Percentiles rank a stretch among this genome's conserved stretches.
These are phyloP conservation scores for Zoanthus sansibaricus DNA, from an alignment of 92 coral and sea anemone species.

Conservation along the genomic window DNA sequence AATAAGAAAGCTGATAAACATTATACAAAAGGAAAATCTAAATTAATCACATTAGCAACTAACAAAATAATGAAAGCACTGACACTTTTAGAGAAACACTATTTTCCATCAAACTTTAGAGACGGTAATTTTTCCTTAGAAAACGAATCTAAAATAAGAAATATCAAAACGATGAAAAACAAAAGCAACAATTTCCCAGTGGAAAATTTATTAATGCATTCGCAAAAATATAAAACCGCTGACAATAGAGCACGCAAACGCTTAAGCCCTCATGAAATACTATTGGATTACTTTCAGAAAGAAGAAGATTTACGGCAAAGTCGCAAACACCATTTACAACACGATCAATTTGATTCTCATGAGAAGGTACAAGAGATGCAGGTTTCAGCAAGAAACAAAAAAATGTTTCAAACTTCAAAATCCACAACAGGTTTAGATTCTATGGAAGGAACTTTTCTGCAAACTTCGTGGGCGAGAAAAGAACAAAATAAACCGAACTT, in stretches of 20 bases:
- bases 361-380: background rate
- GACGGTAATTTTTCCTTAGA: background rate
- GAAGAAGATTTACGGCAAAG: conserved; percentile 47
- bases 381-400: background rate
- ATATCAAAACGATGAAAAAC: background rate
- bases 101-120: background rate
- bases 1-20: background rate
- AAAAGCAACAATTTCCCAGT: background rate
- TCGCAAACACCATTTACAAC: background rate
- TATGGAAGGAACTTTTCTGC: background rate
- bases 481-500: background rate
- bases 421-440: conserved; percentile 18
- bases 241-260: background rate
- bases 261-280: conserved; percentile 59
- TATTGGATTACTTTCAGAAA: conserved; percentile 75
- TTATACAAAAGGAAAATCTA: background rate
- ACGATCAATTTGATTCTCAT: background rate
- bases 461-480: background rate
- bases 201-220: background rate
- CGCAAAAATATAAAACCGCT: background rate
- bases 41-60: background rate
- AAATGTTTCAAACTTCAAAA: conserved; percentile 30
- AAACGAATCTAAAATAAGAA: background rate
- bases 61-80: background rate
- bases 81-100: background rate